Evolutionary conservation across 2,888 invertebrate species (phyloP), one percentile per base, ranked within the genome.

Genomic region (Mimumesa dahlbomi): DNA sequence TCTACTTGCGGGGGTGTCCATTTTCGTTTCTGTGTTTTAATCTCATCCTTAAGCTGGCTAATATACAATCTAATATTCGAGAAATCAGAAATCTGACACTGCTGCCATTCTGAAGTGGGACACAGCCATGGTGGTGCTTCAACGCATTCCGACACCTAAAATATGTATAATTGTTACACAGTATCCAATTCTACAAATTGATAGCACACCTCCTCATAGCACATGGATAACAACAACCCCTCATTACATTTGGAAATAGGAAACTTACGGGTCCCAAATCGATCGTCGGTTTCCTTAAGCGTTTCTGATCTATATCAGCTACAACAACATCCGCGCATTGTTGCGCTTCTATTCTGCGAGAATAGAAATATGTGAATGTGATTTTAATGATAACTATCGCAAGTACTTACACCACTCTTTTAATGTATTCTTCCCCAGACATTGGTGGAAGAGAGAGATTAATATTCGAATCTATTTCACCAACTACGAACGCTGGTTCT

Each of bases 61-160:
- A 93, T 83, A 56, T 92, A 92, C 84, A 92, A 89, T 82, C 94
- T 91, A 2, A 93, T 84, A 40, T 92, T 89, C 5, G 93, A 92
- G 88, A 95, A 95, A 79, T 94, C 92, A 6, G 92, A 91, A 1
- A 94, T 90, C 88, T 94, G 94, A 65, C 91, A 89, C 65, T 92
- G 91, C 88, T 95, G 94, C 95, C 95, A 95, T 82, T 93, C 92
- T 42, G 85, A 56, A 0, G 90, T 90, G 0, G 92, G 93, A 16
- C 84, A 65, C 31, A 90, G 73, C 14, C 79, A 75, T 2, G 80
- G 75, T 9, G 92, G 91, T 61, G 92, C 91, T 70, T 90, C 87
- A 1, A 87, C 75, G 54, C 90, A 90, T 43, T 90, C 90, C 77
- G 88, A 88, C 38, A 88, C 76, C 31, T 38, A 71, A 62, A 9